A percentile compares a stretch with the other conserved stretches of the same genome.
Evolutionary conservation across 2,797 vertebrate genomes (phyloP).

Genomic region (Muraenolepis orangiensis): DNA sequence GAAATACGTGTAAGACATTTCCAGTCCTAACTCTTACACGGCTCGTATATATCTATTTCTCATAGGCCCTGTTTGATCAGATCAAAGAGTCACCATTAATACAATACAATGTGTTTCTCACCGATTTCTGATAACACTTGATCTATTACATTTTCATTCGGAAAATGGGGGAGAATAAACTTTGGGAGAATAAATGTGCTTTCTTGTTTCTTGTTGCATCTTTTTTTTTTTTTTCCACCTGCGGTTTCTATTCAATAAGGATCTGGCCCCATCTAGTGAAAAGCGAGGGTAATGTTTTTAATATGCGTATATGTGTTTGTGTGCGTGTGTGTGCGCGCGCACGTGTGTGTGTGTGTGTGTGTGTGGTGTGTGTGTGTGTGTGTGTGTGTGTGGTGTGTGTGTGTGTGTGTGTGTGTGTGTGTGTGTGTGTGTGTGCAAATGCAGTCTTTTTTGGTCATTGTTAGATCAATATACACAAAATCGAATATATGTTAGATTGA

Average conservation of each 20-base stretch:
- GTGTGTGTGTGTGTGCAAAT: neutral
- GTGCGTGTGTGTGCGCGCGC: constrained; percentile 11
- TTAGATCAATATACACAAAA: neutral
- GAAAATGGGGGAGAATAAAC: constrained; percentile 12
- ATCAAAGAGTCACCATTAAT: neutral
- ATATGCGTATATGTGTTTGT: constrained; percentile 4
- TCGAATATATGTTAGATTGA: neutral
- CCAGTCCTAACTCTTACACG: neutral
- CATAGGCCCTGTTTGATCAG: constrained; percentile 2
- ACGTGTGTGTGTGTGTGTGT: constrained; percentile 1
- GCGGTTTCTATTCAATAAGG: constrained; percentile 46
- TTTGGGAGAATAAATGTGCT: neutral
- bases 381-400: too few relatives aligned
- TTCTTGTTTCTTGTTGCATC: constrained; percentile 18
- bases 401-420: too few relatives aligned
- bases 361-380: too few relatives aligned
- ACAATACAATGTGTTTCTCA: constrained; percentile 3
- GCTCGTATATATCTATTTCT: neutral
- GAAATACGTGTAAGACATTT: neutral
- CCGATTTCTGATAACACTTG: constrained; percentile 4
- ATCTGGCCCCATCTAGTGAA: constrained; percentile 73
- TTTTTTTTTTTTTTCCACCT: neutral
- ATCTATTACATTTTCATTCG: constrained; percentile 7
- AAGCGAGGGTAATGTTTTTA: constrained; percentile 35
- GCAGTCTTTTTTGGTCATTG: neutral